Conservation (phyloP, 2,113 vertebrate genomes). For the Plectropomus leopardus region DNA sequence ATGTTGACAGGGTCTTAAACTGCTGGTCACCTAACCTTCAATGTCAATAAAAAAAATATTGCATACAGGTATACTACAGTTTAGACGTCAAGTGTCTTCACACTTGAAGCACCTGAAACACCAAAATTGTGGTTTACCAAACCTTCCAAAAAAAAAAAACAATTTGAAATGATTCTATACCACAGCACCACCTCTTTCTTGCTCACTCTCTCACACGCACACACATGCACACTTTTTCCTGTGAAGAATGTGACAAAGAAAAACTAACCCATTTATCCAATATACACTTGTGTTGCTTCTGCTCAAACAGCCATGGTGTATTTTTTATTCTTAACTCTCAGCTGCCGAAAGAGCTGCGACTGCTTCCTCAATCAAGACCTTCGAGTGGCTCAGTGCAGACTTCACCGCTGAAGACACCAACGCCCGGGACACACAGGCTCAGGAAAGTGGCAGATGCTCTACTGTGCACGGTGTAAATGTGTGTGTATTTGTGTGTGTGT, state of each 20-base stretch:
- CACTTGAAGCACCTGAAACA: neutral
- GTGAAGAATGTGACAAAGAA: slow-evolving; percentile 27
- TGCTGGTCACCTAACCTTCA: neutral
- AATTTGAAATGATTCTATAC: slow-evolving; percentile 1
- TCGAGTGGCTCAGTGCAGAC: slow-evolving; percentile 51
- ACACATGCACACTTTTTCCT: neutral
- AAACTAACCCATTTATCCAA: slow-evolving; percentile 59
- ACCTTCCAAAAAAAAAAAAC: neutral
- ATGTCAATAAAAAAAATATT: neutral
- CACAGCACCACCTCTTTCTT: neutral
- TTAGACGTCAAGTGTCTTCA: neutral
- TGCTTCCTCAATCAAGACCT: slow-evolving; percentile 78
- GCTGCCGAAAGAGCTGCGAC: slow-evolving; percentile 63
- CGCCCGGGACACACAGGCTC: slow-evolving; percentile 62
- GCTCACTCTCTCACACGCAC: neutral
- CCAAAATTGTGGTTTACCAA: neutral
- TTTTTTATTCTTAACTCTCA: slow-evolving; percentile 64
- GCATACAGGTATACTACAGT: neutral
- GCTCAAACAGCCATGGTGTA: slow-evolving; percentile 52
- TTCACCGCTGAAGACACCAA: slow-evolving; percentile 59
- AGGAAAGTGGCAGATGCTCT: slow-evolving; percentile 76
- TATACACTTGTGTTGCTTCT: slow-evolving; percentile 42
- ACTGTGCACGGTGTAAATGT: slow-evolving; percentile 34
- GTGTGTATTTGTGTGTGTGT: slow-evolving; percentile 38
- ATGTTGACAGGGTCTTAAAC: too few species aligned